Conservation (phyloP, 2,113 vertebrate species). For the Saguinus imperator region DNA sequence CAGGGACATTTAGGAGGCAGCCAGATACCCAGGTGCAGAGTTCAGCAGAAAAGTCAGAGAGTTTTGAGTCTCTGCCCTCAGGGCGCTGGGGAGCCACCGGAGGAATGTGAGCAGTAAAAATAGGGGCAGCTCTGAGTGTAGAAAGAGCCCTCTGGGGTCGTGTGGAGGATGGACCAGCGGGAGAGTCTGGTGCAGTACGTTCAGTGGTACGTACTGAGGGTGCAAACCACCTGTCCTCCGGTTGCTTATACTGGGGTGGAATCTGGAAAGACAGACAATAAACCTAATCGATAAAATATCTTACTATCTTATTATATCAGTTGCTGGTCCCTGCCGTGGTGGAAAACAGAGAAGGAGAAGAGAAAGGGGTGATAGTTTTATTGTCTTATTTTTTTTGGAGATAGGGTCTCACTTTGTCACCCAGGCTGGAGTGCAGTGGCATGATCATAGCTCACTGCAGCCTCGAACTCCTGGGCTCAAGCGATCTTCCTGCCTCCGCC, state of each 20-base stretch:
- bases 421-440: background rate
- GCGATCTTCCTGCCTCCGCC: too few species aligned
- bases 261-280: too few species aligned
- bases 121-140: background rate
- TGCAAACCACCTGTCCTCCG: background rate
- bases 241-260: background rate
- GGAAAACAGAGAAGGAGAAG: background rate
- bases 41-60: background rate
- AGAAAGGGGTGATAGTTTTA: background rate
- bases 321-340: background rate
- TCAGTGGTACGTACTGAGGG: background rate
- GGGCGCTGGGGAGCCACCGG: background rate
- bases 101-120: too few species aligned
- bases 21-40: background rate
- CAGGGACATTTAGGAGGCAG: background rate
- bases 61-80: background rate
- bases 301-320: background rate
- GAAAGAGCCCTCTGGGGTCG: background rate
- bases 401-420: background rate
- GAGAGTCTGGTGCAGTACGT: background rate
- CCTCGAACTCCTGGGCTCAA: too few species aligned
- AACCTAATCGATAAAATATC: background rate
- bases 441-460: too few species aligned
- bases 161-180: background rate
- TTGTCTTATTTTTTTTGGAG: background rate